phyloP scores from a whole-genome alignment of 1,140 invertebrate genomes.

The Akabosia matsudoensis region DNA sequence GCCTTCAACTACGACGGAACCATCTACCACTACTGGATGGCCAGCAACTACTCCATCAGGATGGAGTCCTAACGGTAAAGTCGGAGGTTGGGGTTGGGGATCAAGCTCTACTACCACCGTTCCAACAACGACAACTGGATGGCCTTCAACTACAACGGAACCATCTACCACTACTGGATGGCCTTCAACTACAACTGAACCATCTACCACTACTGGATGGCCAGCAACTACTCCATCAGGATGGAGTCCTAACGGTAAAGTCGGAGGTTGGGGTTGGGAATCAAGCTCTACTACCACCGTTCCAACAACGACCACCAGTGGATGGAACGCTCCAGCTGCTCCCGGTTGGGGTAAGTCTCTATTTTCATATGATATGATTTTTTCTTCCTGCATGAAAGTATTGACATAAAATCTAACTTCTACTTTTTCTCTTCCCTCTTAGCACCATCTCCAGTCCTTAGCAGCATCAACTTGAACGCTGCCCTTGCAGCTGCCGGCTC shows the following conservation, averaged over 20 bases:
- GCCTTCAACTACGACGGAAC: too few species aligned
- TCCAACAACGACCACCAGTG: background rate
- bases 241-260: too few species aligned
- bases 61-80: too few species aligned
- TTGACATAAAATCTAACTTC: background rate
- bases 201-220: too few species aligned
- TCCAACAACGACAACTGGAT: background rate
- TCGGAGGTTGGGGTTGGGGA: too few species aligned
- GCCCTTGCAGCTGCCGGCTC: background rate
- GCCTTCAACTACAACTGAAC: too few species aligned
- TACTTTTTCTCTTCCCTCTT: background rate
- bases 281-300: background rate
- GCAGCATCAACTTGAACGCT: background rate
- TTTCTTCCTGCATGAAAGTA: background rate
- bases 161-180: background rate
- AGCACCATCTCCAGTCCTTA: background rate
- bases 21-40: too few species aligned
- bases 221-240: too few species aligned
- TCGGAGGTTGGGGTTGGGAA: too few species aligned
- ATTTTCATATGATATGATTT: background rate
- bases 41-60: too few species aligned
- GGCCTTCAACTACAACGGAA: too few species aligned
- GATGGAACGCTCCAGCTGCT: background rate
- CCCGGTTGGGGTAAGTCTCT: background rate
- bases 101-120: background rate